Evolutionary conservation across 1,140 invertebrate species (phyloP), one percentile per base, ranked within the genome.

Genomic region (Dinoponera quadriceps): DNA sequence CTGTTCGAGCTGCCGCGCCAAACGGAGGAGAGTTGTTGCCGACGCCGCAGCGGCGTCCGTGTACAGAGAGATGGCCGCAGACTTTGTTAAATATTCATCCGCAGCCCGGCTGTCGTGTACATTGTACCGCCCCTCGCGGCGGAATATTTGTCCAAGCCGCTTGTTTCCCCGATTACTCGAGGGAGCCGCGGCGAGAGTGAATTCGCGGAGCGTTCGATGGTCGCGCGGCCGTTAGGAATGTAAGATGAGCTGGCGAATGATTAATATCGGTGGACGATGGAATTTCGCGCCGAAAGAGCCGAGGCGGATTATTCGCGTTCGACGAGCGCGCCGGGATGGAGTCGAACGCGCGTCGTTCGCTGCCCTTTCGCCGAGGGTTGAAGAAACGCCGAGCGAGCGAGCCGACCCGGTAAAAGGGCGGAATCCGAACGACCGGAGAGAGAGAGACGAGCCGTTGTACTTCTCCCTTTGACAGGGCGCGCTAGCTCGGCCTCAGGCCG

Each of bases 1-100:
- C 68, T 33, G 81, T 82, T 44, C 82, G 83, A 89, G 51, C 87
- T 82, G 74, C 57, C 85, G 85, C 29, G 38, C 83, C 71, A 84
- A 62, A 54, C 72, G 59, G 82, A 82, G 60, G 29, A 5, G 2
- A 2, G 29, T 33, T 5, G 29, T 69, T 78, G 84, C 68, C 82
- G 82, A 73, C 81, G 72, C 54, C 78, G 65, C 29, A 1, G 33
- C 33, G 13, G 49, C 13, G 51, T 38, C 18, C 59, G 38, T 78
- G 59, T 78, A 18, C 48, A 48, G 82, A 85, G 74, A 86, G 86
- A 89, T 71, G 82, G 33, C 75, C 75, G 51, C 51, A 44, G 51
- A 80, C 65, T 57, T 78, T 55, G 75, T 80, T 55, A 80, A 80
- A 80, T 80, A 80, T 80, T 80, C 65, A 80, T 80, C 25, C 65